Base-by-base conservation (phyloP, 2,113 vertebrate genomes). In the Heterotis niloticus region DNA sequence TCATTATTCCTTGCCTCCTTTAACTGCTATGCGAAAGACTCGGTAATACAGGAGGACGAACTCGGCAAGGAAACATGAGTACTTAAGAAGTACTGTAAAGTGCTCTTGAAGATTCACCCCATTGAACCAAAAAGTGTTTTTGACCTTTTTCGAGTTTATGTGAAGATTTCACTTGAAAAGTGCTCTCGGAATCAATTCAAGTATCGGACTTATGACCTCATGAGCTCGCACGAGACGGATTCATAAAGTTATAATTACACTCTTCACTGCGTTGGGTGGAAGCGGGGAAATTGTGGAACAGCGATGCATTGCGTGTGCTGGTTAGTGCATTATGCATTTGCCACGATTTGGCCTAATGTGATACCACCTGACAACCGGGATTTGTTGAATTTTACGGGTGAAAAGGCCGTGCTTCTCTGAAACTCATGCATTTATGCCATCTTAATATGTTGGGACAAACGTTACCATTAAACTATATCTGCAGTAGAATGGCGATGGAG, bases 171-270 rank as follows among this genome's bases (percentile, higher is more conserved):
- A 10, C 69, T 51, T 71, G 29, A 69, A n/a, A n/a, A 70, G 68
- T 70, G 69, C 51, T 51, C 69, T 72, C 69, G 24, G 69, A 72
- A 72, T 72, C 69, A 24, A 72, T 52, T 72, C 34, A 72, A 54
- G 34, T 44, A 7, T 44, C 34, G 7, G 34, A 44, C 7, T 44
- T 7, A 7, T 52, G 34, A 72, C 69, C 54, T 54, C 54, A 23
- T 52, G 51, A 54, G 24, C 4, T 72, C 20, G 23, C 23, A 34
- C 34, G 52, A 14, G 69, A 51, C 51, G 5, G 3, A 52, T 72
- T 54, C 24, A 34, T 72, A 51, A 72, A 72, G 69, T n/a, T 72
- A 52, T 72, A 72, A 72, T 72, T 72, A 52, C 69, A 72, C 54
- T 72, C 51, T 72, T n/a, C 44, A 14, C 20, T 51, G 24, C 54